Base-by-base conservation (phyloP, 2,797 vertebrate species). In the Karalla daura region DNA sequence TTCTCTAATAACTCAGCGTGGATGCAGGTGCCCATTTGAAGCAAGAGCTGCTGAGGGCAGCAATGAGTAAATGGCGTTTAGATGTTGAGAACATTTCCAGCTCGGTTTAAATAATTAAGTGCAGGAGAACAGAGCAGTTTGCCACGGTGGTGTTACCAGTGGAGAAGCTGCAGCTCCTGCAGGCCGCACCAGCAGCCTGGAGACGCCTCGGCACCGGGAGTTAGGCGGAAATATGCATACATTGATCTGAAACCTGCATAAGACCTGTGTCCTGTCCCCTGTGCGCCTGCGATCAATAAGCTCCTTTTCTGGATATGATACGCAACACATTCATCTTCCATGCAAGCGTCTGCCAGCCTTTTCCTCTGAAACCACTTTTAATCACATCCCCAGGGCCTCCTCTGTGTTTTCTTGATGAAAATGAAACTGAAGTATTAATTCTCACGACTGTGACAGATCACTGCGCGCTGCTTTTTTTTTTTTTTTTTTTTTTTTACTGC, bases 241-340 rank as follows among this genome's bases (percentile, higher is more conserved):
- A 79, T 71, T 63, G 64, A 86, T 79, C 76, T 49, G 67, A 46
- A 64, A 62, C 46, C 71, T 81, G 67, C 52, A 69, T 65, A 25
- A 67, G 55, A 77, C 25, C 62, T 39, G 52, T 53, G 61, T 61
- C 61, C 54, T 23, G 18, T 73, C 40, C 72, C 65, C 25, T 43
- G 24, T 39, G 60, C 64, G 69, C 49, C 15, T 41, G 21, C 23
- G 50, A 87, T 90, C 86, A 86, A 88, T 84, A 45, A 20, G 30
- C 25, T 66, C 55, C 60, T 71, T 80, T 71, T 68, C 65, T 74
- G 73, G 63, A 79, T 58, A 84, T 18, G 28, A 66, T 83, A 78
- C 63, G 71, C 61, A 72, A 47, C 54, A 68, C 87, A 88, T 90
- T 88, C 73, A 69, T 91, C 89, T 89, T 89, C 49, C 64, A 43